Base-by-base conservation (phyloP, 1,140 invertebrate species). In the Himalopsyche phryganea region DNA sequence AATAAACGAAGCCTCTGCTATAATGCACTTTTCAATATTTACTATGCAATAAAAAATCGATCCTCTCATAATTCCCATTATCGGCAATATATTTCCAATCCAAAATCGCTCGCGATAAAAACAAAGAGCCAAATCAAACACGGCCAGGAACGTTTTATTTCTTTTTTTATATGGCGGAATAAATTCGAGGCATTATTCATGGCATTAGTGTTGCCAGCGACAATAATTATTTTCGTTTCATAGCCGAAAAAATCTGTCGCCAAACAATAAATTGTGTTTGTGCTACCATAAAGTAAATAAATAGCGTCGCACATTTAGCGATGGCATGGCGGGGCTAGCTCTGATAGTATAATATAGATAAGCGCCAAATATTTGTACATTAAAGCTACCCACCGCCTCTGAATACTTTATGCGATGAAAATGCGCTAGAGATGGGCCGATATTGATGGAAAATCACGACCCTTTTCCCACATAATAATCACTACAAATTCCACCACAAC, bases 201-300 rank as follows among this genome's bases (percentile, higher is more conserved):
- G 49, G 61, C 57, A 60, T 63, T 63, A 63, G 61, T 46, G 54
- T 14, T 18, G 54, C 38, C 58, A 47, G 55, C 53, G 54, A 51
- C 60, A 64, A 64, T 64, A 58, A 64, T 64, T 64, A 64, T 64
- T 64, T 64, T 64, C 58, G 62, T 64, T 64, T 64, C 58, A 60
- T 58, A 60, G 62, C 62, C 58, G 62, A 64, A 64, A 64, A 64
- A 64, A 64, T 64, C 58, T 64, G 62, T 64, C 58, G 62, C 46
- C 62, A 64, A 64, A 64, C 62, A 64, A 64, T 64, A 64, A 64
- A 64, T 64, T 64, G 53, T 64, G 62, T 64, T 64, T 64, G 62
- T 50, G 54, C 36, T 56, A 55, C 60, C 53, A 53, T 58, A 58
- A 63, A 49, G 53, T 60, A 64, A 64, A 64, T 64, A 64, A 63